phyloP scores from a whole-genome alignment of 2,888 invertebrate genomes.

The Liposcelis brunnea region DNA sequence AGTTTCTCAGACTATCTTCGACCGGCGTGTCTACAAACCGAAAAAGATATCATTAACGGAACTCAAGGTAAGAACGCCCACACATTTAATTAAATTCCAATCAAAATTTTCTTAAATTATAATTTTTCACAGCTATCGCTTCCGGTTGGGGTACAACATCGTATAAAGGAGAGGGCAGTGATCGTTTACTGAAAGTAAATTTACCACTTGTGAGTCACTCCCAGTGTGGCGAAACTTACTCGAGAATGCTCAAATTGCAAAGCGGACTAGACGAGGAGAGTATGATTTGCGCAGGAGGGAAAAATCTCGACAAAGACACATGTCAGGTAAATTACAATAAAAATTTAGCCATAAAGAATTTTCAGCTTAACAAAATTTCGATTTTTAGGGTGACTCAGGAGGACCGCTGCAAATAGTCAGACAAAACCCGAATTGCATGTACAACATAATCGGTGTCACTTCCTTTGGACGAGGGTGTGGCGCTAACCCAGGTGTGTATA shows the following conservation, averaged over 20 bases:
- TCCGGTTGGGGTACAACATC: slow-evolving; percentile 19
- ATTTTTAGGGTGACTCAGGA: slow-evolving; percentile 19
- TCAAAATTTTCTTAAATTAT: too few species aligned
- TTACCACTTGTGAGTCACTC: slow-evolving; percentile 16
- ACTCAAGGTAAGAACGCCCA: too few species aligned
- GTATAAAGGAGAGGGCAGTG: slow-evolving; percentile 16
- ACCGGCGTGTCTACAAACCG: not conserved
- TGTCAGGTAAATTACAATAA: slow-evolving; percentile 17
- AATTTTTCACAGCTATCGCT: too few species aligned
- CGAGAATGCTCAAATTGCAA: slow-evolving; percentile 12
- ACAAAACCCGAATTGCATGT: slow-evolving; percentile 17
- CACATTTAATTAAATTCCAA: too few species aligned
- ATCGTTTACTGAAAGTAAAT: slow-evolving; percentile 16
- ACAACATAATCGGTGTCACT: slow-evolving; percentile 17
- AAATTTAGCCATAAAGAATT: not conserved
- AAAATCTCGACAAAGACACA: slow-evolving; percentile 18
- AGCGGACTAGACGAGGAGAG: slow-evolving; percentile 11
- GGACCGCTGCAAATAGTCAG: slow-evolving; percentile 16
- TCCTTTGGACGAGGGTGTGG: slow-evolving; percentile 15
- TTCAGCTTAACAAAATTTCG: too few species aligned
- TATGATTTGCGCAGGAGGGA: slow-evolving; percentile 18
- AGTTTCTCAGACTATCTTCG: not conserved
- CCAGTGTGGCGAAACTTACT: slow-evolving; percentile 16
- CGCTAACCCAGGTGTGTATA: slow-evolving; percentile 17
- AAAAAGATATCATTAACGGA: not conserved